Conservation (phyloP, 2,888 invertebrate species). For the Gortyna flavago region DNA sequence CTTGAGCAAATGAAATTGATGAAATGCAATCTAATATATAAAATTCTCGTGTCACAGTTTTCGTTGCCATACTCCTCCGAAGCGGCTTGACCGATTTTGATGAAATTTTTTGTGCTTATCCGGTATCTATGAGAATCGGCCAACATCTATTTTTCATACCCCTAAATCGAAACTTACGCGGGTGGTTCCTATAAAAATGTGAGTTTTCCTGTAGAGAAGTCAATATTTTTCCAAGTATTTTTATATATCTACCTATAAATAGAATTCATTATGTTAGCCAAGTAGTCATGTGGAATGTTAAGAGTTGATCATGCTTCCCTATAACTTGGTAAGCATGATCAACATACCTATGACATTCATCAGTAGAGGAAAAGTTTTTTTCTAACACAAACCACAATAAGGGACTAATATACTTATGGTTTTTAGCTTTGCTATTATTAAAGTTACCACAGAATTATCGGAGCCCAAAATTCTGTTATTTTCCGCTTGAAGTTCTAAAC, state of each 20-base stretch:
- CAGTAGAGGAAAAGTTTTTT: conserved; percentile 6
- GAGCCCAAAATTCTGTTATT: not conserved
- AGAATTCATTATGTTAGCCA: not conserved
- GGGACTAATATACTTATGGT: no score
- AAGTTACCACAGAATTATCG: not conserved
- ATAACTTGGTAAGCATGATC: not conserved
- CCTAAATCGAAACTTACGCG: no score
- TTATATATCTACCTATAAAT: not conserved
- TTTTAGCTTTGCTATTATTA: not conserved
- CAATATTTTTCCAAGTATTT: conserved; percentile 25
- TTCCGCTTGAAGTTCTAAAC: conserved; percentile 27
- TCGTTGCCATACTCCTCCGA: no score
- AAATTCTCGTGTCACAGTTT: no score
- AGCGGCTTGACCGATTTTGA: no score
- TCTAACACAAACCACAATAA: not conserved
- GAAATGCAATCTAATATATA: no score
- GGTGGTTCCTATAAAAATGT: conserved; percentile 7
- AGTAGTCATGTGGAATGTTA: conserved; percentile 1
- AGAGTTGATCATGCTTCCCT: not conserved
- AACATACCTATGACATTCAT: not conserved
- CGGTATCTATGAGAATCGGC: no score
- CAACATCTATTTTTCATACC: no score
- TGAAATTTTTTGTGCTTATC: no score
- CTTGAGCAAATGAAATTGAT: conserved; percentile 13
- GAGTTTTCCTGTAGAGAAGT: conserved; percentile 28